These are phyloP conservation scores for Microctenopoma stevenorrisi DNA, from an alignment of 2,797 vertebrate species.

Conservation along the genomic window DNA sequence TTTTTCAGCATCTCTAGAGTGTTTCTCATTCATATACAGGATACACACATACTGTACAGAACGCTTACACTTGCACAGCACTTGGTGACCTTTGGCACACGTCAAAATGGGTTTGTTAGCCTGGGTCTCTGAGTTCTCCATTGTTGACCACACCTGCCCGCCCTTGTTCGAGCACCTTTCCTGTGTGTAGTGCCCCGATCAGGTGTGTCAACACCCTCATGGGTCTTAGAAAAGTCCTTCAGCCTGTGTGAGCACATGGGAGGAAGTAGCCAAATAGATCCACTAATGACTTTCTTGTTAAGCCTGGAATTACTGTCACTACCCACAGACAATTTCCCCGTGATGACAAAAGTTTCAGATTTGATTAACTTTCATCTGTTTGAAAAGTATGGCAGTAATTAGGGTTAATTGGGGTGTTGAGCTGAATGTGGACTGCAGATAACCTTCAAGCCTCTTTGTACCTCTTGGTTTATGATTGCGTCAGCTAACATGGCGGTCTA, in stretches of 20 bases:
- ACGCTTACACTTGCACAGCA: slow-evolving; percentile 28
- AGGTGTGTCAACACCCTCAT: slow-evolving; percentile 70
- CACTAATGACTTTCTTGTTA: slow-evolving; percentile 74
- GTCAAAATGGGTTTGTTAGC: slow-evolving; percentile 55
- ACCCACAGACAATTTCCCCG: slow-evolving; percentile 71
- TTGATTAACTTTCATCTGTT: slow-evolving; percentile 74
- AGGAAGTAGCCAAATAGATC: slow-evolving; percentile 64
- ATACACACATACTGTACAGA: slow-evolving; percentile 1
- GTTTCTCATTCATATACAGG: slow-evolving; percentile 10
- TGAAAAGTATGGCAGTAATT: slow-evolving; percentile 72
- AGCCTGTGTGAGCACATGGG: slow-evolving; percentile 76
- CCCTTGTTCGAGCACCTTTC: slow-evolving; percentile 67
- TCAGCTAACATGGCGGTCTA: slow-evolving; percentile 56
- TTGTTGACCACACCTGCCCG: slow-evolving; percentile 68
- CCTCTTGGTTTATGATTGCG: slow-evolving; percentile 69
- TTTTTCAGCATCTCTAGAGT: slow-evolving; percentile 1
- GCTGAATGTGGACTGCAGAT: slow-evolving; percentile 68
- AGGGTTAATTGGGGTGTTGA: slow-evolving; percentile 79
- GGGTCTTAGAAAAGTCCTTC: slow-evolving; percentile 65
- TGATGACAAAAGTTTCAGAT: slow-evolving; percentile 77
- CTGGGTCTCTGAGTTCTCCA: slow-evolving; percentile 39
- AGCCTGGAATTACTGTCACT: slow-evolving; percentile 70
- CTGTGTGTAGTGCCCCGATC: slow-evolving; percentile 57
- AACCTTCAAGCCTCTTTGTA: slow-evolving; percentile 71
- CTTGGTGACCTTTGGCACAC: slow-evolving; percentile 40